These are phyloP conservation scores for Carassius auratus DNA, from an alignment of 2,113 vertebrate species.

Conservation along the genomic window DNA sequence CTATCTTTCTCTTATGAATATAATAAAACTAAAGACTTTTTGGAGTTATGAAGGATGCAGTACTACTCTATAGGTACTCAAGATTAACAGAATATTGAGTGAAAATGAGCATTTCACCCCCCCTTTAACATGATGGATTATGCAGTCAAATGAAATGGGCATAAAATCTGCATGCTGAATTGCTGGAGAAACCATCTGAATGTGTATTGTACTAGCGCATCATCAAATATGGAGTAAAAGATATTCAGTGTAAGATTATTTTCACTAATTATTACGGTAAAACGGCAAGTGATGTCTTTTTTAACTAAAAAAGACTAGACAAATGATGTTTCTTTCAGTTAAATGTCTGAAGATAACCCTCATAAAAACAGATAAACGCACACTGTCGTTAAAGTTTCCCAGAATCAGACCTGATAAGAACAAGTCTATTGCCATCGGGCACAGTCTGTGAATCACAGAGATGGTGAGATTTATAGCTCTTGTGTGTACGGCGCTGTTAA, in stretches of 20 bases:
- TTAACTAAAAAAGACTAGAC: background rate
- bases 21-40: too few relatives aligned
- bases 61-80: too few relatives aligned
- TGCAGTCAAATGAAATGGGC: background rate
- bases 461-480: slow-evolving; percentile 13
- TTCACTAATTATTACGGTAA: background rate
- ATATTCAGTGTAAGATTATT: background rate
- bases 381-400: background rate
- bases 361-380: background rate
- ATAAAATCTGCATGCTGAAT: background rate
- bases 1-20: too few relatives aligned
- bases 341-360: background rate
- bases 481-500: slow-evolving; percentile 20
- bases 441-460: background rate
- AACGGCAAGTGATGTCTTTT: background rate
- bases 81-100: too few relatives aligned
- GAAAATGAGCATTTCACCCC: too few relatives aligned
- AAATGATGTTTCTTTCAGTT: background rate
- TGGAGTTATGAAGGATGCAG: too few relatives aligned
- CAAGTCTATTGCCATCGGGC: background rate
- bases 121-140: background rate
- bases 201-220: background rate
- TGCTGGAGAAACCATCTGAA: background rate
- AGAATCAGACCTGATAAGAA: background rate
- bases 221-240: background rate